Evolutionary conservation across 2,797 vertebrate species (phyloP).

Genomic region (Sebastiscus albofasciatus): DNA sequence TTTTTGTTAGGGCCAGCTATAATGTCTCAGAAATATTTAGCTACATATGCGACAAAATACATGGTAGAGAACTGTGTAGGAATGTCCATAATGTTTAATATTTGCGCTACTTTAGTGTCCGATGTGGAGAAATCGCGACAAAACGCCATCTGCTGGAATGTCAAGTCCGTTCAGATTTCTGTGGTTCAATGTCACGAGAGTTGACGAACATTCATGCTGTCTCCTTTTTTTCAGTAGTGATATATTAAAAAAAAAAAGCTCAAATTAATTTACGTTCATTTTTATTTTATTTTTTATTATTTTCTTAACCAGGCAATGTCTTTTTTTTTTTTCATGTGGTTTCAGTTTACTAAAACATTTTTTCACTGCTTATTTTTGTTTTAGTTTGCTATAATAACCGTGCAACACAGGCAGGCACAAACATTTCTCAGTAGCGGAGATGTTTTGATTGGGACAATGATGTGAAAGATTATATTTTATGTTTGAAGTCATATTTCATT

Average conservation of each 20-base stretch:
- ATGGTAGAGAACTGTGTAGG: not conserved
- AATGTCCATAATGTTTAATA: not conserved
- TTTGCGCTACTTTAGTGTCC: not conserved
- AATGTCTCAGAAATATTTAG: too few relatives aligned
- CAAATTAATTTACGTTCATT: not conserved
- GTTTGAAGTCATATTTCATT: not conserved
- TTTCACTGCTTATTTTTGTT: not conserved
- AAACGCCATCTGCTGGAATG: not conserved
- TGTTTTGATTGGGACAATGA: not conserved
- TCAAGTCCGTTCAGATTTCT: not conserved
- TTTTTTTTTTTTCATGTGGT: not conserved
- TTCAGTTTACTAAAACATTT: not conserved
- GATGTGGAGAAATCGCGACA: not conserved
- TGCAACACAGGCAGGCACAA: not conserved
- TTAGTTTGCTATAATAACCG: too few relatives aligned
- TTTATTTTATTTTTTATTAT: too few relatives aligned
- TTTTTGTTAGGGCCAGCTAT: too few relatives aligned
- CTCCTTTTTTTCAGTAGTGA: not conserved
- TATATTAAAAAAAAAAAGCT: not conserved
- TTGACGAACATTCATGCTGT: rapidly evolving
- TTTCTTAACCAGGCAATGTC: not conserved
- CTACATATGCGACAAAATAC: rapidly evolving
- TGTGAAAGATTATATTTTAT: not conserved
- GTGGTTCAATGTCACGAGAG: not conserved
- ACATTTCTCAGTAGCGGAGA: not conserved